Evolutionary conservation across 2,888 invertebrate species (phyloP).

Genomic region (Caenorhabditis becei): DNA sequence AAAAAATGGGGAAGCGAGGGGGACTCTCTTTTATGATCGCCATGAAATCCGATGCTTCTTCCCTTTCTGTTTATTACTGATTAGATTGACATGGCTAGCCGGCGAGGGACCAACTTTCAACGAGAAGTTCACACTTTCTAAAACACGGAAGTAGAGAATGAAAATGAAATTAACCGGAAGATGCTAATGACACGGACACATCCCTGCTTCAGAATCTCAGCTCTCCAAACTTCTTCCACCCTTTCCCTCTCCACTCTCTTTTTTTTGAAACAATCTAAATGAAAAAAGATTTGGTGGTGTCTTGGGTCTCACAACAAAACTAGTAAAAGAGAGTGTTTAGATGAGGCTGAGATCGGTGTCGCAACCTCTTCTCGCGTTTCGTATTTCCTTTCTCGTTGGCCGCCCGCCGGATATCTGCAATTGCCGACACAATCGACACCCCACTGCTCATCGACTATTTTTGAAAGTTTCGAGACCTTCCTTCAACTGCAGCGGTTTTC

Average conservation of each 20-base stretch:
- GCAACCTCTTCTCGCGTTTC: constrained; percentile 65
- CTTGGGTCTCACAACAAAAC: constrained; percentile 53
- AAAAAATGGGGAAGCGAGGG: background rate
- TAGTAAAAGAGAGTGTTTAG: constrained; percentile 53
- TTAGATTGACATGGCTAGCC: background rate
- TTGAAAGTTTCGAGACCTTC: constrained; percentile 27
- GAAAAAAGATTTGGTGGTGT: constrained; percentile 53
- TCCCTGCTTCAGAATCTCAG: background rate
- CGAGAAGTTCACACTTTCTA: background rate
- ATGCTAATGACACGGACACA: background rate
- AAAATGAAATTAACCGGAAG: background rate
- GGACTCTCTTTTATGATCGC: constrained; percentile 37
- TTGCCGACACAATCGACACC: constrained; percentile 57
- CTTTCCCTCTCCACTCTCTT: background rate
- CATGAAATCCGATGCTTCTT: constrained; percentile 36
- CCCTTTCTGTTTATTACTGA: constrained; percentile 31
- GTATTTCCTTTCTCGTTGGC: constrained; percentile 60
- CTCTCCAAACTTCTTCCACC: background rate
- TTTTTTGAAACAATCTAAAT: constrained; percentile 40
- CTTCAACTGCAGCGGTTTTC: background rate
- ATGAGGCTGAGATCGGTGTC: constrained; percentile 57
- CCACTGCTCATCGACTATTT: constrained; percentile 46
- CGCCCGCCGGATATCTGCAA: constrained; percentile 60
- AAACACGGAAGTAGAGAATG: background rate
- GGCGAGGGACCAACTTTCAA: background rate